Percentiles rank a stretch among this genome's conserved stretches.
Evolutionary conservation across 2,888 invertebrate species (phyloP).

Genomic region (Microctonus aethiopoides): DNA sequence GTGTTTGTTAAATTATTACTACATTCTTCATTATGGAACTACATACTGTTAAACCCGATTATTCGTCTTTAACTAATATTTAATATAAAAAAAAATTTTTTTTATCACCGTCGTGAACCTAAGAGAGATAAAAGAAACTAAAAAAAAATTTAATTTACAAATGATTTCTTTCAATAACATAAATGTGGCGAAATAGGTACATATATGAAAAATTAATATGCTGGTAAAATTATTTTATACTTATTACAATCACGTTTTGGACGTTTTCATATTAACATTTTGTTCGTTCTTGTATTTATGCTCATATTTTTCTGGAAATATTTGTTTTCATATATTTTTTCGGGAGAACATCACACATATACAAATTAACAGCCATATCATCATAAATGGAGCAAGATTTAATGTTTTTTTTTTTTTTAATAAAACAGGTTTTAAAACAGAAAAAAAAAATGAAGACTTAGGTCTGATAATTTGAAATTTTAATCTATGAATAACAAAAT

Average conservation of each 20-base stretch:
- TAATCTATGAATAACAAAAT: slow-evolving; percentile 12
- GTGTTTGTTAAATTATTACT: background rate
- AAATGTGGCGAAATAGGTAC: background rate
- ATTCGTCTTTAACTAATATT: background rate
- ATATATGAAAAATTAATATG: background rate
- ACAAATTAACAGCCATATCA: background rate
- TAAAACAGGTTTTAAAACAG: slow-evolving; percentile 21
- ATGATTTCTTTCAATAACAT: background rate
- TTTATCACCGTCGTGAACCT: background rate
- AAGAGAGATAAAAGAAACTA: slow-evolving; percentile 8
- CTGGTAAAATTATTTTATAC: slow-evolving; percentile 15
- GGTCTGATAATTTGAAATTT: background rate
- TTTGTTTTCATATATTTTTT: background rate
- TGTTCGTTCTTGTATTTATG: background rate
- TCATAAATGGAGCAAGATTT: background rate
- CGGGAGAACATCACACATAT: slow-evolving; percentile 30
- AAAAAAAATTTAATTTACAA: background rate
- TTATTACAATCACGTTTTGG: slow-evolving; percentile 19
- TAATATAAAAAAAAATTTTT: background rate
- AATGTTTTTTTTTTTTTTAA: background rate
- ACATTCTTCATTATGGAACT: slow-evolving; percentile 11
- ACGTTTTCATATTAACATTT: slow-evolving; percentile 2
- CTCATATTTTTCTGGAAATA: background rate
- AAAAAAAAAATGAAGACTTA: slow-evolving; percentile 27
- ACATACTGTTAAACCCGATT: background rate